Evolutionary conservation across 2,888 invertebrate species (phyloP).

Genomic region (Alsophila aescularia): DNA sequence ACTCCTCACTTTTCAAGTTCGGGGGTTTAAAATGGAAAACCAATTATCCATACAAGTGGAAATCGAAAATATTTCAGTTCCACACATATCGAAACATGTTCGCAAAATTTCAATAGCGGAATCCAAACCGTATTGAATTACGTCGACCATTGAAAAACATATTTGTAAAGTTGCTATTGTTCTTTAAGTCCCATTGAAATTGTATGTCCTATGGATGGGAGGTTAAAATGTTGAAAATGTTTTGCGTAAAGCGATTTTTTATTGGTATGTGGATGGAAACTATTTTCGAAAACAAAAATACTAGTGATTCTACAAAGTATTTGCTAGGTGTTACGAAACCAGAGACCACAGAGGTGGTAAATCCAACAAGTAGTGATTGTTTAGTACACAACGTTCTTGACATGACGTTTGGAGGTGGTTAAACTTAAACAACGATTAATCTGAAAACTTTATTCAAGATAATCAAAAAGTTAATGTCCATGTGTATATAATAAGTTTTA

Average conservation of each 20-base stretch:
- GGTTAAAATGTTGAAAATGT: background rate
- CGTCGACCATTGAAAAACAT: slow-evolving; percentile 18
- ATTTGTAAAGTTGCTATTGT: slow-evolving; percentile 22
- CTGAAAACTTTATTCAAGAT: too few species aligned
- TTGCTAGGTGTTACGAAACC: too few species aligned
- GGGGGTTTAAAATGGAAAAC: too few species aligned
- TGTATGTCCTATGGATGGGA: slow-evolving; percentile 5
- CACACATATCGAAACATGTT: slow-evolving; percentile 7
- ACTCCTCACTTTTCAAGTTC: too few species aligned
- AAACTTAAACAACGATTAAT: slow-evolving; percentile 12
- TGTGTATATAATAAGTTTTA: too few species aligned
- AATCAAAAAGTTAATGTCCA: too few species aligned
- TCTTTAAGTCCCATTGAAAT: slow-evolving; percentile 12
- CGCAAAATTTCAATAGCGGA: slow-evolving; percentile 13
- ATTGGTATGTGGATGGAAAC: background rate
- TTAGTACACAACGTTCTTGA: too few species aligned
- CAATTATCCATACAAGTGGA: background rate
- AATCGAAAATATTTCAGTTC: background rate
- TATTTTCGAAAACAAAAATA: too few species aligned
- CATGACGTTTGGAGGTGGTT: background rate
- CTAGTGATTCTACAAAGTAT: too few species aligned
- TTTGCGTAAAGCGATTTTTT: background rate
- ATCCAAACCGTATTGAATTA: slow-evolving; percentile 22
- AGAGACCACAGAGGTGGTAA: too few species aligned
- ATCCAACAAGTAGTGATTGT: too few species aligned